Base-by-base conservation (phyloP, 2,797 vertebrate species). In the Hybognathus amarus region DNA sequence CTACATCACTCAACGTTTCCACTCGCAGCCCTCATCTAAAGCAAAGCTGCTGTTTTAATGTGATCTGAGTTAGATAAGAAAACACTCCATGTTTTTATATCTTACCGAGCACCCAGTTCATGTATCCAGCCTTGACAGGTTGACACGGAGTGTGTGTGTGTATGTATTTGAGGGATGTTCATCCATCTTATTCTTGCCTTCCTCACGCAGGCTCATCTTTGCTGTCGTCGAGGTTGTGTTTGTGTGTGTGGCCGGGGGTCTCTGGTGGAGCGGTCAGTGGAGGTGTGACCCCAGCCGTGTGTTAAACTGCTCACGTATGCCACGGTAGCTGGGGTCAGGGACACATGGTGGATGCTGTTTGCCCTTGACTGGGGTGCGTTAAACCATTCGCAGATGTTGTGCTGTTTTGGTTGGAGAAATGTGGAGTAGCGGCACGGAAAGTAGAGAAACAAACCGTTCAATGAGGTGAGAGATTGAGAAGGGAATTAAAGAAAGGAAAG, bases 1-100 rank as follows among this genome's bases (percentile, higher is more conserved):
- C 80, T 89, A 89, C 87, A 91, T 91, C 86, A 87, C 88, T 93
- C 91, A 93, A 74, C 68, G 88, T 93, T 94, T 93, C 92, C 92
- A 88, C 89, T 75, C 83, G 80, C n/a, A 74, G 68, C 30, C 42
- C 22, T 79, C 64, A 83, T 90, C 88, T 85, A 77, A 68, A 85
- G 76, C 76, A 78, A 68, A 85, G 76, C 76, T 91, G 90, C 87
- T 91, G 87, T 92, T 89, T 87, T 81, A 91, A 87, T 70, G 82
- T 90, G 86, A 91, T 90, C 89, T 88, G 86, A 89, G 88, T 91
- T 90, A 86, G 88, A 85, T 91, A 87, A 15, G 86, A 91, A 93
- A 93, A 92, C 87, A 92, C 85, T 83, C 50, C n/a, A 42, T 79
- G 85, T 87, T 84, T 86, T 89, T 83, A 87, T 86, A 90, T 91